Evolutionary conservation across 2,797 vertebrate species (phyloP).

Genomic region (Mus minutoides): DNA sequence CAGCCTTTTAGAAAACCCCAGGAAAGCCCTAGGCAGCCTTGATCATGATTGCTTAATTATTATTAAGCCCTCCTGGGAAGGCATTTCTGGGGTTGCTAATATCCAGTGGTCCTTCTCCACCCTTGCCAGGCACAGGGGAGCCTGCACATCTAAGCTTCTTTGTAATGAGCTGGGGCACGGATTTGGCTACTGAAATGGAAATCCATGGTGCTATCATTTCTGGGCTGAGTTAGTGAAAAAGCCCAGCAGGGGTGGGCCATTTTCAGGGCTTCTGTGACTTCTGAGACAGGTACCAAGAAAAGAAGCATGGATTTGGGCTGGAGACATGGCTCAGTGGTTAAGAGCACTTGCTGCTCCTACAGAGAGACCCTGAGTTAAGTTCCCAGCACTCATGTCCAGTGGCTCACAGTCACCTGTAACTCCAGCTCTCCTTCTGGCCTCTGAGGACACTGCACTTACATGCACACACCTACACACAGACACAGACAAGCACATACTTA

Average conservation of each 20-base stretch:
- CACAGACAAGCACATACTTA: not conserved
- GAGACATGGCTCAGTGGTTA: not conserved
- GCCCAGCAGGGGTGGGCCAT: not conserved
- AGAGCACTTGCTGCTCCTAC: not conserved
- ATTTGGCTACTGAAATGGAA: not conserved
- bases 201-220: not conserved
- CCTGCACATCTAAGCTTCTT: not conserved
- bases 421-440: not conserved
- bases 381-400: not conserved
- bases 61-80: not conserved
- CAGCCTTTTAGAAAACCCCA: constrained; percentile 61
- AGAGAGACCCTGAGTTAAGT: not conserved
- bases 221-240: not conserved
- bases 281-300: not conserved
- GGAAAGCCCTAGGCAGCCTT: constrained; percentile 36
- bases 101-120: not conserved
- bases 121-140: not conserved
- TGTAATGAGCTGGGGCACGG: not conserved
- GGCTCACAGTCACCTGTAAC: not conserved
- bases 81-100: not conserved
- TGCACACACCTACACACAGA: too few species aligned
- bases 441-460: not conserved
- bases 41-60: constrained; percentile 54
- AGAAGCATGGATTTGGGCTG: not conserved
- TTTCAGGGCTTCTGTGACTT: not conserved